Evolutionary conservation across 2,888 invertebrate species (phyloP), one percentile per base, ranked within the genome.

Genomic region (Rhimphoctona megacephalus): DNA sequence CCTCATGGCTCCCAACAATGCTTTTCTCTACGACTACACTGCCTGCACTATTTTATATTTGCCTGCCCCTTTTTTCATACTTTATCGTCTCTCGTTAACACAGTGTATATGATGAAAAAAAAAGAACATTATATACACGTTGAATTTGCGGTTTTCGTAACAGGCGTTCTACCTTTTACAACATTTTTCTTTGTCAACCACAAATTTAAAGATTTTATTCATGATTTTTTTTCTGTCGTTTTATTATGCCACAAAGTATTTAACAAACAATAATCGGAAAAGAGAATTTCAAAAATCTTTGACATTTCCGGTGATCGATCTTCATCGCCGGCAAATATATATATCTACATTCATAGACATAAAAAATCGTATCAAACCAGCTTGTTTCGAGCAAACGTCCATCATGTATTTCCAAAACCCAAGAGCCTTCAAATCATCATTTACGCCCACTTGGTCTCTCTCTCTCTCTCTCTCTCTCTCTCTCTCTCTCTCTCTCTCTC

Each of bases 381-480:
- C 25, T 14, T 25, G 43, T n/a, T 54, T 8, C 30, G 30, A 77
- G 78, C 52, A 39, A 76, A 25, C 46, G 43, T 73, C 74, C 39
- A n/a, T 57, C 49, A 57, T 54, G 30, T 36, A 83, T 22, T 57
- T 67, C 85, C 88, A n/a, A 66, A 89, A 88, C 85, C 86, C 72
- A 14, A 74, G 66, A 52, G 74, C 76, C 85, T 83, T 73, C 49
- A 79, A 88, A 90, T 88, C 85, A 82, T 90, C 86, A 88, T 30
- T 61, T 2, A 61, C 17, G 61, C 30, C 57, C 61, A 61, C 61
- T 61, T 14, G 17, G 14, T 61, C 22, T 25, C 30, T 61, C 30
- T 11, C 61, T 61, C 61, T 30, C 30, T 85, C 66, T 46, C 33
- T 39, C 72, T 46, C n/a, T 25, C 72, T 61, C 30, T 6, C 25